A percentile compares a stretch with the other conserved stretches of the same genome.
phyloP scores from a whole-genome alignment of 2,797 vertebrate species.

The Benthosema pterotum region DNA sequence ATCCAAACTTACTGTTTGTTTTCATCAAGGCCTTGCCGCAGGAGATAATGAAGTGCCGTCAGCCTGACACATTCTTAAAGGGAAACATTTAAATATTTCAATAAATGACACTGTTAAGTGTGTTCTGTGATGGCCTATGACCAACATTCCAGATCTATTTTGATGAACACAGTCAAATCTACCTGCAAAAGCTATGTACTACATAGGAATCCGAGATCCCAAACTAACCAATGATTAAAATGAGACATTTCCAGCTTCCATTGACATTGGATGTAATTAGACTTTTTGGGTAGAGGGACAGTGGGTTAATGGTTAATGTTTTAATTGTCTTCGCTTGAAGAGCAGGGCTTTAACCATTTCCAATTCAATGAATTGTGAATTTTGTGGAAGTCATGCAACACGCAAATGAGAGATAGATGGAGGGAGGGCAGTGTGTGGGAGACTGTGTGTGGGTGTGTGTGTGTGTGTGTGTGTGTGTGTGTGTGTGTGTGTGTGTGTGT shows the following conservation, averaged over 20 bases:
- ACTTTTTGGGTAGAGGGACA: neutral
- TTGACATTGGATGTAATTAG: neutral
- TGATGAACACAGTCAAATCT: neutral
- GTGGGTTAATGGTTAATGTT: no score
- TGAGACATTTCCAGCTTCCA: neutral
- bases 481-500: neutral
- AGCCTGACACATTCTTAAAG: conserved; percentile 47
- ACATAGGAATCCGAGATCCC: neutral
- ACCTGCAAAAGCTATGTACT: neutral
- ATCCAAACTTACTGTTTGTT: conserved; percentile 58
- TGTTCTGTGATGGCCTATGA: no score
- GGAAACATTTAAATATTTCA: conserved; percentile 15
- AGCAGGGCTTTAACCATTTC: no score
- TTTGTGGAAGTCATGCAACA: no score
- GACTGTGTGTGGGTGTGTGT: neutral
- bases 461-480: neutral
- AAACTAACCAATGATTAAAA: no score
- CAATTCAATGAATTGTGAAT: no score
- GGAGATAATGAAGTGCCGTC: conserved; percentile 64
- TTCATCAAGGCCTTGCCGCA: conserved; percentile 70
- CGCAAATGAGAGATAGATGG: no score
- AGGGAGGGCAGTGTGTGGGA: neutral
- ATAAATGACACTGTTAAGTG: neutral
- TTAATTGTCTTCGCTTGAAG: no score
- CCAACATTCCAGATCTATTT: neutral